A percentile compares a stretch with the other conserved stretches of the same genome.
phyloP scores from a whole-genome alignment of 2,888 invertebrate species.

The Gryllus longicercus region DNA sequence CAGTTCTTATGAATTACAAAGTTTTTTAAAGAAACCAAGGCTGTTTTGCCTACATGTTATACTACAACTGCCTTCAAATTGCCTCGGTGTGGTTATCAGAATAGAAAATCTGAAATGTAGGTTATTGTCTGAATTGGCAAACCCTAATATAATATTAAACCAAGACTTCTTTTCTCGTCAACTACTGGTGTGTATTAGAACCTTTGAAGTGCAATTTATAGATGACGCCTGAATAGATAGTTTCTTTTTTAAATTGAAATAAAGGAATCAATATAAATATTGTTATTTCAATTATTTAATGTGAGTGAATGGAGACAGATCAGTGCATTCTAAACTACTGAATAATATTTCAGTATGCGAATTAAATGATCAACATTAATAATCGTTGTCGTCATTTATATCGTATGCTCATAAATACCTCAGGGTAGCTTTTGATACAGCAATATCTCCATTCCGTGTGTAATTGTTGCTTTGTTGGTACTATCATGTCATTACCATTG shows the following conservation, averaged over 20 bases:
- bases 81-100: neutral
- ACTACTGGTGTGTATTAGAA: conserved; percentile 4
- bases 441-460: conserved; percentile 21
- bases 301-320: conserved; percentile 21
- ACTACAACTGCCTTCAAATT: neutral
- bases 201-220: conserved; percentile 17
- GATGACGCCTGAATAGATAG: conserved; percentile 20
- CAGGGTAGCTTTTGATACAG: conserved; percentile 27
- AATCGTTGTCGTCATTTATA: neutral
- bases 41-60: neutral
- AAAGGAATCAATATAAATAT: neutral
- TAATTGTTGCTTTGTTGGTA: conserved; percentile 1
- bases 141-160: neutral
- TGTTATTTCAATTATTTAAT: conserved; percentile 11
- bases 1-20: neutral
- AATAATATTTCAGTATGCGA: neutral
- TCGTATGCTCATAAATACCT: conserved; percentile 23
- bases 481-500: neutral
- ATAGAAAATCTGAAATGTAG: neutral
- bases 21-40: neutral
- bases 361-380: neutral
- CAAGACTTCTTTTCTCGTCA: neutral
- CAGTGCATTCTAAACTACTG: conserved; percentile 20
- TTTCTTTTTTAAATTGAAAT: neutral
- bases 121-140: neutral